Percentiles rank a stretch among this genome's conserved stretches.
These are phyloP conservation scores for Griposia aprilina DNA, from an alignment of 2,888 invertebrate genomes.

Conservation along the genomic window DNA sequence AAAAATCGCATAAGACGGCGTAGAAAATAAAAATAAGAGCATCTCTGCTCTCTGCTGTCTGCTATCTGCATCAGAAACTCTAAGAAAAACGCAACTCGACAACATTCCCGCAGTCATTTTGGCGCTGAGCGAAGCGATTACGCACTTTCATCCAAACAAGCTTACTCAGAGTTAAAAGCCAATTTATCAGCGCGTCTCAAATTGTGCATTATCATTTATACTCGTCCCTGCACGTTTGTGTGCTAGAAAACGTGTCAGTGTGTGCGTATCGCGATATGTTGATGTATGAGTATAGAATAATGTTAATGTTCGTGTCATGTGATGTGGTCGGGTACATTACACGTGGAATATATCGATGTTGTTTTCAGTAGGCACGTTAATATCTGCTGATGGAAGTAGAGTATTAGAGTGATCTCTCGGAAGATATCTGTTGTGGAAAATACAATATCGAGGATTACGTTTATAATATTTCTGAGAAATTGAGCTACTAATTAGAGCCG, in stretches of 20 bases:
- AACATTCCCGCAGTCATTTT: slow-evolving; percentile 56
- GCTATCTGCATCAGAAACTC: slow-evolving; percentile 33
- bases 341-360: slow-evolving; percentile 31
- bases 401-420: slow-evolving; percentile 2
- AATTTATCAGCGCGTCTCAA: slow-evolving; percentile 63
- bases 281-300: slow-evolving; percentile 50
- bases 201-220: slow-evolving; percentile 67
- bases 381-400: slow-evolving; percentile 17
- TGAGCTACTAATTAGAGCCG: neutral
- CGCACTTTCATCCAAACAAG: slow-evolving; percentile 61
- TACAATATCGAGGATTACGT: neutral
- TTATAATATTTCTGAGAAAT: neutral
- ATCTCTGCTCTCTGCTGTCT: no score
- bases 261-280: slow-evolving; percentile 28
- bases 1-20: slow-evolving; percentile 7
- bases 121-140: slow-evolving; percentile 55
- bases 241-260: slow-evolving; percentile 12
- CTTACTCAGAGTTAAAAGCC: slow-evolving; percentile 66
- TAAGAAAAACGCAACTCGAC: slow-evolving; percentile 47
- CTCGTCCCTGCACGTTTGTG: slow-evolving; percentile 24
- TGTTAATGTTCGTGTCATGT: slow-evolving; percentile 44
- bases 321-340: slow-evolving; percentile 55
- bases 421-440: neutral
- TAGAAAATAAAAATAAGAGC: slow-evolving; percentile 39
- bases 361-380: slow-evolving; percentile 16